Conservation (phyloP, 2,888 invertebrate genomes). For the Diarsia rubi region DNA sequence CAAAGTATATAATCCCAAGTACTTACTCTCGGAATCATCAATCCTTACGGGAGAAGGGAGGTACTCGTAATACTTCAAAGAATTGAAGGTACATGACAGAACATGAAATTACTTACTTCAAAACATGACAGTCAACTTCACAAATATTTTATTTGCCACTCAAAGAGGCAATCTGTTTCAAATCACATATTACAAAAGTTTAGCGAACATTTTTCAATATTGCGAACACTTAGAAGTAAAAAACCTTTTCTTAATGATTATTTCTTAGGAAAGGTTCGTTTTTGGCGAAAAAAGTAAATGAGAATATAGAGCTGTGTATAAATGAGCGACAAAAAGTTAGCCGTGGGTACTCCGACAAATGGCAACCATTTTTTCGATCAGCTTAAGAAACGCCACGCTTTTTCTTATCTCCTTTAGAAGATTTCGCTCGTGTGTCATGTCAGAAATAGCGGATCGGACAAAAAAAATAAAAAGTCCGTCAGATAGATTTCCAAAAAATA, state of each 20-base stretch:
- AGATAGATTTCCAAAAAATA: no score
- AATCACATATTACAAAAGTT: constrained; percentile 32
- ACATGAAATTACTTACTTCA: constrained; percentile 30
- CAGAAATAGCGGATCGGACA: no score
- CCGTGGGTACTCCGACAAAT: neutral
- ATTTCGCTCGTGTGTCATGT: neutral
- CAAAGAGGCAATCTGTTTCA: constrained; percentile 24
- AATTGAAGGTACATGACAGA: constrained; percentile 10
- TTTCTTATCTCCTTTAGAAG: neutral
- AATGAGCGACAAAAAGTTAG: neutral
- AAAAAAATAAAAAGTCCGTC: no score
- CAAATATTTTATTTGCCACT: constrained; percentile 32
- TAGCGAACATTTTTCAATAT: constrained; percentile 17
- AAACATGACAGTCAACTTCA: constrained; percentile 5
- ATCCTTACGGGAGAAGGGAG: neutral
- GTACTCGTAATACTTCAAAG: neutral
- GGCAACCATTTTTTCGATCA: neutral
- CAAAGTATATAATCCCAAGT: neutral
- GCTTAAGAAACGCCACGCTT: neutral
- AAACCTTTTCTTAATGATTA: constrained; percentile 27
- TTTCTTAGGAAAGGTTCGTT: constrained; percentile 15
- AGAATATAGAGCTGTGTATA: constrained; percentile 20
- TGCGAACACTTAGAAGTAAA: constrained; percentile 12
- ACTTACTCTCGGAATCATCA: neutral
- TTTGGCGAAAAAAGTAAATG: constrained; percentile 18